A percentile compares a stretch with the other conserved stretches of the same genome.
Evolutionary conservation across 1,140 invertebrate species (phyloP).

Genomic region (Cotesia glomerata): DNA sequence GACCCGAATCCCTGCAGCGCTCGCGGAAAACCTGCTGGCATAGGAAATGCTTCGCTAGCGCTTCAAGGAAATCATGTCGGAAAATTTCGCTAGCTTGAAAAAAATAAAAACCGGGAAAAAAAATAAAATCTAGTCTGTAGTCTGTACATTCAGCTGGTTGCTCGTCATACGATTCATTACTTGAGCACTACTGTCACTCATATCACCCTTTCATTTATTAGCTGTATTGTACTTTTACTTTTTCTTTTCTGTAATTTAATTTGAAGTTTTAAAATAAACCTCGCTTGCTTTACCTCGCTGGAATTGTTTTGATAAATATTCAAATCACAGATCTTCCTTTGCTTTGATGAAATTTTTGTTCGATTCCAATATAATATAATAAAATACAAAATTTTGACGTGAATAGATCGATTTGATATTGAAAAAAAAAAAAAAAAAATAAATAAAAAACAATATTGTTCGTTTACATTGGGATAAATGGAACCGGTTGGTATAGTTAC

Average conservation of each 20-base stretch:
- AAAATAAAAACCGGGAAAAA: conserved; percentile 5
- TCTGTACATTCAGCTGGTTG: conserved; percentile 8
- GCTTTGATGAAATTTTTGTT: conserved; percentile 4
- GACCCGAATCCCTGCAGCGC: conserved; percentile 47
- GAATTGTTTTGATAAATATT: no score
- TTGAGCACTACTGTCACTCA: neutral
- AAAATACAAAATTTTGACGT: neutral
- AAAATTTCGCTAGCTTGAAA: conserved; percentile 38
- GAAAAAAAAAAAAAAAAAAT: no score
- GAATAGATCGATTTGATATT: conserved; percentile 43
- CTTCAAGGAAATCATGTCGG: conserved; percentile 52
- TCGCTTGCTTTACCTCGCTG: no score
- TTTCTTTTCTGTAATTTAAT: no score
- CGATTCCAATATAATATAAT: neutral
- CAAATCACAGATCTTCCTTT: no score
- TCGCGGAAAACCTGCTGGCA: conserved; percentile 58
- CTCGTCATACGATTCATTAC: neutral
- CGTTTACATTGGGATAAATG: conserved; percentile 8
- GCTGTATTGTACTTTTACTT: no score
- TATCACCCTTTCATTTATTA: neutral
- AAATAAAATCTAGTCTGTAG: neutral
- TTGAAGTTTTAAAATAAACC: no score
- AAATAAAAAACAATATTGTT: conserved; percentile 36
- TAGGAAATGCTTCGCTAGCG: conserved; percentile 53
- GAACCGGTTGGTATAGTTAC: neutral